phyloP scores from a whole-genome alignment of 2,888 invertebrate species.

The Catocala fraxini region DNA sequence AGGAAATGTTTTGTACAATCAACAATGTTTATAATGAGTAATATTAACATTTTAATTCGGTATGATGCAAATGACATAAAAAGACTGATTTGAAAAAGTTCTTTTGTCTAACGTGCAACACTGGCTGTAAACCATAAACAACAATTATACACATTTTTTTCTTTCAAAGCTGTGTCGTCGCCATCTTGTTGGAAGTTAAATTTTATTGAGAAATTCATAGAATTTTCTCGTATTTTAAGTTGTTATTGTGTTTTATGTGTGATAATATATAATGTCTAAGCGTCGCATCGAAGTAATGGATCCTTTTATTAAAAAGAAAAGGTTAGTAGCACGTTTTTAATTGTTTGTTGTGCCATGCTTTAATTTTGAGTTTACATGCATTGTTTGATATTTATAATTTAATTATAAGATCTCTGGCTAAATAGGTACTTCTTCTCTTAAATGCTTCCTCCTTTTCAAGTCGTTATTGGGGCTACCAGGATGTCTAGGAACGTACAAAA shows the following conservation, averaged over 20 bases:
- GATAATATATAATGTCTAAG: conserved; percentile 90
- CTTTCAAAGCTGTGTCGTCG: conserved; percentile 54
- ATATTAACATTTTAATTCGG: no score
- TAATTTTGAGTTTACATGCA: conserved; percentile 48
- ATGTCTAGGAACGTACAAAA: no score
- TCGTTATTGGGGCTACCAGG: no score
- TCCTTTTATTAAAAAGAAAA: conserved; percentile 92
- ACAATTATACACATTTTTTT: conserved; percentile 27
- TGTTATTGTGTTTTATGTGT: conserved; percentile 64
- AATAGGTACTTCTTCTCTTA: neutral
- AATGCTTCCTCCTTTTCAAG: neutral
- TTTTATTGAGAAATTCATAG: conserved; percentile 57
- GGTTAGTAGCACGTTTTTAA: conserved; percentile 80
- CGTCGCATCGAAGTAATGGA: conserved; percentile 95
- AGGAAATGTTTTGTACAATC: no score
- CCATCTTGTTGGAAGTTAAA: conserved; percentile 77
- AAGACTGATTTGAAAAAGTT: neutral
- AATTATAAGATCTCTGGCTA: neutral
- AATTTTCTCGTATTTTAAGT: conserved; percentile 54
- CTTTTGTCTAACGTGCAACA: neutral
- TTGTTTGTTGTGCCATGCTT: conserved; percentile 62
- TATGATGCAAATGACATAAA: no score
- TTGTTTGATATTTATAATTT: conserved; percentile 36
- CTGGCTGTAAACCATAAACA: conserved; percentile 33
- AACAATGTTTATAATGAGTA: no score